Evolutionary conservation across 2,888 invertebrate species (phyloP), one percentile per base, ranked within the genome.

Genomic region (Pollenia griseotomentosa): DNA sequence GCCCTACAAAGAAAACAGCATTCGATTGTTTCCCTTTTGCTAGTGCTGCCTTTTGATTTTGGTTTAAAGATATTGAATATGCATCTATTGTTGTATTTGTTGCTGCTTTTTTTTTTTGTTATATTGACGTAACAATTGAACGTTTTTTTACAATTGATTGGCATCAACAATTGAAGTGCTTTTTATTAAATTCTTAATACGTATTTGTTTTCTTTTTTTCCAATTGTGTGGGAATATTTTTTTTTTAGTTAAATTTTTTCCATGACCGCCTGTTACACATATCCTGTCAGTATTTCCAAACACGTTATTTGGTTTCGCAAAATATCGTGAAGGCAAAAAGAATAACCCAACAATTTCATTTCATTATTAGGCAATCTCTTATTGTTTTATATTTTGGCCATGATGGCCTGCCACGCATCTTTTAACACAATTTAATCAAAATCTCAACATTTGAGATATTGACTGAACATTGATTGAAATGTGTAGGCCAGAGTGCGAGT

Each of bases 101-200:
- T 63, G 12, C 44, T 48, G 55, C 57, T 40, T 55, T 33, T 33
- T 33, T 33, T 33, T 33, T 44, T 16, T 48, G 23, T 7, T 19
- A 51, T 44, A 44, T 16, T 46, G 40, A 81, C 63, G 55, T 55
- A 80, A 61, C 74, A 68, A 75, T 82, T 70, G 75, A 48, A 23
- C 19, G 59, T 44, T 51, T 11, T 74, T 59, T 19, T 61, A 12
- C 40, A 68, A 86, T 80, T 90, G 90, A 90, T 91, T 91, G 91
- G 90, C 91, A 90, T 90, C 89, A 91, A 90, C 90, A 91, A 91
- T 91, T 91, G 90, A 90, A 91, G 90, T 89, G 89, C 89, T 91
- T 91, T 91, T 83, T 75, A 91, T 91, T 90, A 90, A 91, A 82
- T 68, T 75, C 59, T 75, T 33, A 6, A 23, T 71, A 23, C 16